These are phyloP conservation scores for Perizoma flavofasciatum DNA, from an alignment of 2,888 invertebrate genomes.

Conservation along the genomic window DNA sequence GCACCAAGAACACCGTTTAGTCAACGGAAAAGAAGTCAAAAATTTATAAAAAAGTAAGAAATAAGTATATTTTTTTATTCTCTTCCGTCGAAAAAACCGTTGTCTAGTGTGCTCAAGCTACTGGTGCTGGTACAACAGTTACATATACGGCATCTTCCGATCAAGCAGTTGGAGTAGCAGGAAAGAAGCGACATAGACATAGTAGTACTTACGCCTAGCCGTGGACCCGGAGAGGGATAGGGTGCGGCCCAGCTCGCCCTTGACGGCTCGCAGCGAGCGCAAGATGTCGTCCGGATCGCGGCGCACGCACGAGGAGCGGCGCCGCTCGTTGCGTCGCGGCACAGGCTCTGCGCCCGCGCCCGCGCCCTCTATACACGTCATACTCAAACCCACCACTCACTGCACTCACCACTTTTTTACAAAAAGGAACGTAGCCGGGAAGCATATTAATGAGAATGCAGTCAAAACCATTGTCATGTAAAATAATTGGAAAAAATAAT, in stretches of 20 bases:
- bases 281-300: slow-evolving; percentile 94
- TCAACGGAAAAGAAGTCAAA: too few relatives aligned
- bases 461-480: too few relatives aligned
- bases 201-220: slow-evolving; percentile 88
- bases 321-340: slow-evolving; percentile 84
- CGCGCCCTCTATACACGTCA: slow-evolving; percentile 53
- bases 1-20: too few relatives aligned
- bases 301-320: slow-evolving; percentile 91
- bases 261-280: slow-evolving; percentile 91
- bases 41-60: too few relatives aligned
- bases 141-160: slow-evolving; percentile 15
- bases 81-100: too few relatives aligned
- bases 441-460: too few relatives aligned
- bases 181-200: slow-evolving; percentile 7
- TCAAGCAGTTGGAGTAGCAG: slow-evolving; percentile 8
- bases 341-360: slow-evolving; percentile 62
- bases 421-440: too few relatives aligned
- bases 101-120: not conserved
- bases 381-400: slow-evolving; percentile 36
- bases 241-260: slow-evolving; percentile 91
- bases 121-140: not conserved
- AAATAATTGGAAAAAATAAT: too few relatives aligned
- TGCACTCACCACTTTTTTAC: not conserved
- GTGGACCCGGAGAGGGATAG: slow-evolving; percentile 90
- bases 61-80: too few relatives aligned